Evolutionary conservation across 2,797 vertebrate genomes (phyloP), one percentile per base, ranked within the genome.

Genomic region (Dendrocincla fuliginosa): DNA sequence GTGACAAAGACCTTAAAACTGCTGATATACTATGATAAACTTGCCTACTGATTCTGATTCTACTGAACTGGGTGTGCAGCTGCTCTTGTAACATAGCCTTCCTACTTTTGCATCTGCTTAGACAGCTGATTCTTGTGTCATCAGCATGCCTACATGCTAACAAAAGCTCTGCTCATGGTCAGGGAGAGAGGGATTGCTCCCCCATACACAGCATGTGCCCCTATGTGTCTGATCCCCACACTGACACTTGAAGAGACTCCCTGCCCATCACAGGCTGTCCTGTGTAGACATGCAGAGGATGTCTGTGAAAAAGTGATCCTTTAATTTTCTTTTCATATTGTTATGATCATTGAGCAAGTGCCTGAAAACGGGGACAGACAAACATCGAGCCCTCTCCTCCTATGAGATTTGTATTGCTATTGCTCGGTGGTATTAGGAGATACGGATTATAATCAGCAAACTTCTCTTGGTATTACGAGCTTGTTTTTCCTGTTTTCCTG

Each of bases 51-150:
- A 32, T 53, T 89, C 56, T 47, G 55, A 18, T 77, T 89, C 13
- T n/a, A 2, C 10, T 35, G n/a, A 75, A 55, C 6, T 18, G n/a
- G 9, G 4, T 10, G 1, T 74, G 14, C 46, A 10, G 0, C 16
- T 5, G 1, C 18, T 64, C n/a, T 70, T 4, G 1, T 28, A 25
- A 13, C 0, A 1, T n/a, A 81, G 35, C 18, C 2, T 5, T 65
- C 22, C 41, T 23, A 8, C 35, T 71, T 83, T 14, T 46, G 18
- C 7, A 2, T 41, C 11, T 44, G 5, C 13, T 24, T 33, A 17
- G 20, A 35, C 6, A 30, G 12, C 33, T 56, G n/a, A 25, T 32
- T 60, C 7, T 7, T 10, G 0, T 63, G 60, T 32, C 28, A 25
- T 9, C 61, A 46, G 42, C 65, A 71, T 35, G 32, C 3, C 16